Conservation (phyloP, 2,888 invertebrate genomes). For the Timema podura region DNA sequence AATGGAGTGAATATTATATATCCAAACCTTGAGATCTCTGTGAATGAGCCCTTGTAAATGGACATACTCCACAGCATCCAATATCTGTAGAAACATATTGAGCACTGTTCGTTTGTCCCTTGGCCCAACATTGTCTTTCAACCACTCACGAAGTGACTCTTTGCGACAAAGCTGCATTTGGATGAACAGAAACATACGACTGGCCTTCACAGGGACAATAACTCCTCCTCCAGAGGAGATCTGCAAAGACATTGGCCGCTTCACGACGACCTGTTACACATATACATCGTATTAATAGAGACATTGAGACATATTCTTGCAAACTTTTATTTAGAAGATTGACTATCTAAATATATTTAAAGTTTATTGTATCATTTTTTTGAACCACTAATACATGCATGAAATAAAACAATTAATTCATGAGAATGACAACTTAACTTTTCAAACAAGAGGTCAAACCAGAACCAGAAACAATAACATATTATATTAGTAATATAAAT, state of each 20-base stretch:
- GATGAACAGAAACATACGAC: slow-evolving; percentile 79
- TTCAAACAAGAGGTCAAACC: too few species aligned
- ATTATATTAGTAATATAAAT: too few species aligned
- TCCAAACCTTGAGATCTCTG: slow-evolving; percentile 81
- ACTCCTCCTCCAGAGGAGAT: slow-evolving; percentile 35
- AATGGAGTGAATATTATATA: slow-evolving; percentile 26
- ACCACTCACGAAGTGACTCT: slow-evolving; percentile 89
- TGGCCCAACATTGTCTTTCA: slow-evolving; percentile 53
- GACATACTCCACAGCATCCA: slow-evolving; percentile 93
- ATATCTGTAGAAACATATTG: slow-evolving; percentile 82
- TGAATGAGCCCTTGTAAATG: slow-evolving; percentile 91
- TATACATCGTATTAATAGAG: too few species aligned
- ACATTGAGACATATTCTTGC: too few species aligned
- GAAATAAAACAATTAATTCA: too few species aligned
- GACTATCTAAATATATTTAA: too few species aligned
- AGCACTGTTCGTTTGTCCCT: slow-evolving; percentile 50
- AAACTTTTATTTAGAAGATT: too few species aligned
- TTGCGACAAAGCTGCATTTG: slow-evolving; percentile 95
- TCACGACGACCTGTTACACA: slow-evolving; percentile 8
- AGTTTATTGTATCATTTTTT: too few species aligned
- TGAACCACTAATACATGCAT: too few species aligned
- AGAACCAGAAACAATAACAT: too few species aligned
- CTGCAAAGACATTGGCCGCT: slow-evolving; percentile 43
- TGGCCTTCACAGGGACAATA: slow-evolving; percentile 32
- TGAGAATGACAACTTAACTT: too few species aligned